Evolutionary conservation across 1,140 invertebrate genomes (phyloP), one percentile per base, ranked within the genome.

Genomic region (Diachasma alloeum): DNA sequence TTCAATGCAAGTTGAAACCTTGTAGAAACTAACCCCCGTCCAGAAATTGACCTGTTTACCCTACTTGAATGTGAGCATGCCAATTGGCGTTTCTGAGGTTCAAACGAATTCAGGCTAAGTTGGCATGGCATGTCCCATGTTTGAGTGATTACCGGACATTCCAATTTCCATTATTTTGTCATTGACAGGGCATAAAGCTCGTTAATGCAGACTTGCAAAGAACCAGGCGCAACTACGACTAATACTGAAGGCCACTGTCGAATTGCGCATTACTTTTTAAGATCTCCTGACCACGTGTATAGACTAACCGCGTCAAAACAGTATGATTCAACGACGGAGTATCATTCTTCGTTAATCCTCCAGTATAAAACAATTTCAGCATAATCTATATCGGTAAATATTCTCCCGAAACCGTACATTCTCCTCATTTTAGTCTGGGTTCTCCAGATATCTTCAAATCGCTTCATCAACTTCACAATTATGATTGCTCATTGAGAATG

Each of bases 401-500:
- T 46, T 46, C n/a, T 46, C 9, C 44, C 44, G 10, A 31, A 31
- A 31, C 3, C 44, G 4, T 46, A 11, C 44, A n/a, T 46, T 53
- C 48, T 13, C n/a, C 48, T 19, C n/a, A 19, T 53, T 15, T 48
- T 13, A 48, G 13, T 4, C 44, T 5, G 11, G 5, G 13, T 13
- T 48, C 13, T 8, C 44, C 22, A 22, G 10, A 68, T 68, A 17
- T 71, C 46, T 46, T 19, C 17, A 42, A 24, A 48, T 72, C 42
- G 11, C 19, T 72, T 19, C 39, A 48, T 17, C 22, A 13, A 22
- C n/a, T 17, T 72, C 44, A 46, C n/a, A 48, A 42, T 48, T 22
- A 72, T 78, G 68, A 78, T 71, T 31, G 66, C 67, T 44, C 15
- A 69, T 22, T 69, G 39, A 17, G 42, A 72, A 72, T 46, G 19